Percentiles rank a stretch among this genome's conserved stretches.
Conservation (phyloP, 2,113 vertebrate genomes). For the Urocolius indicus region DNA sequence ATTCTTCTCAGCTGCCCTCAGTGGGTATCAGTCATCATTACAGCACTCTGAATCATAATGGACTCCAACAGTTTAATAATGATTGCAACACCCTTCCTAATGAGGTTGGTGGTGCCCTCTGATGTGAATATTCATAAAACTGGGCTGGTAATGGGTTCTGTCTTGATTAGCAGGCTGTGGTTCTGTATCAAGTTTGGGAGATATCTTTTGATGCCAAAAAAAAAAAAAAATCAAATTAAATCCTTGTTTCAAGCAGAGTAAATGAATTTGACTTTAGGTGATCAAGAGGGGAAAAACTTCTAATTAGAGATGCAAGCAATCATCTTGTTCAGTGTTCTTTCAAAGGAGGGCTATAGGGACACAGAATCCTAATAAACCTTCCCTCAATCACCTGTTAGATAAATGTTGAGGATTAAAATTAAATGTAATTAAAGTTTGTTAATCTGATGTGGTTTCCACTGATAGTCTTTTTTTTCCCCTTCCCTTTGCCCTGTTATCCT, state of each 20-base stretch:
- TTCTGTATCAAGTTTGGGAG: constrained; percentile 61
- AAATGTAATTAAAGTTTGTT: constrained; percentile 78
- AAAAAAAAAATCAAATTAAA: constrained; percentile 77
- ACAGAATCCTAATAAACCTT: constrained; percentile 73
- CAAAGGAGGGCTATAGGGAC: constrained; percentile 68
- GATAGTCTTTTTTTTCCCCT: not conserved
- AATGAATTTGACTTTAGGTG: constrained; percentile 83
- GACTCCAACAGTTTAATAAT: constrained; percentile 70
- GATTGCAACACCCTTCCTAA: constrained; percentile 50
- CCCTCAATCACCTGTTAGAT: constrained; percentile 75
- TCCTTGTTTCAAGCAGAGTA: constrained; percentile 79
- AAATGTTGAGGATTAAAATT: constrained; percentile 76
- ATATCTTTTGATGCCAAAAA: constrained; percentile 57
- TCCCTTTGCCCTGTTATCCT: not conserved
- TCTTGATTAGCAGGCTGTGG: constrained; percentile 60
- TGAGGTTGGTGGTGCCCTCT: constrained; percentile 54
- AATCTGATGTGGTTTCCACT: constrained; percentile 43
- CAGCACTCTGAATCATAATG: constrained; percentile 44
- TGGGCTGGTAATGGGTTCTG: constrained; percentile 30
- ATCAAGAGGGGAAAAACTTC: constrained; percentile 77
- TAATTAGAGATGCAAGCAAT: constrained; percentile 78
- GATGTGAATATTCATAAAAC: constrained; percentile 55
- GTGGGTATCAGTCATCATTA: constrained; percentile 58
- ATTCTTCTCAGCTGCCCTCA: constrained; percentile 39
- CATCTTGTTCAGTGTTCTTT: constrained; percentile 70